Evolutionary conservation across 1,140 invertebrate species (phyloP).

Genomic region (Palaemon carinicauda): DNA sequence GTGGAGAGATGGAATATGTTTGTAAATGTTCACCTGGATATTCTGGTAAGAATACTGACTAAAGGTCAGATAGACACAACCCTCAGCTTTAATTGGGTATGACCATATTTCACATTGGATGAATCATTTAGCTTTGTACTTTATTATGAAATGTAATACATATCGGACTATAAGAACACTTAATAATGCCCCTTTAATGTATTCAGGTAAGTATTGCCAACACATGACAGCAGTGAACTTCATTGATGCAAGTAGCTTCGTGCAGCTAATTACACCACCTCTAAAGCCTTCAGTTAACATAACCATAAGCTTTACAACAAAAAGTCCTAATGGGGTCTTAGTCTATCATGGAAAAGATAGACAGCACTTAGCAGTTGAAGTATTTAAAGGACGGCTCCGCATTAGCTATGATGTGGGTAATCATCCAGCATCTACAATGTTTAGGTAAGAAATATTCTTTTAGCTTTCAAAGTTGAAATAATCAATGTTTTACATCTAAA

Average conservation of each 20-base stretch:
- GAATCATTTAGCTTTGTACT: too few species aligned
- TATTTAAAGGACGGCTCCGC: slow-evolving; percentile 92
- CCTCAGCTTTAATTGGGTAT: too few species aligned
- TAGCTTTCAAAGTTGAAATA: too few species aligned
- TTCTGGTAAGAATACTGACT: slow-evolving; percentile 72
- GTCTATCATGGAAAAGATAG: slow-evolving; percentile 77
- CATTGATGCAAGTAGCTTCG: slow-evolving; percentile 88
- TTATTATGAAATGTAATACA: not conserved
- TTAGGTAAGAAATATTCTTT: slow-evolving; percentile 67
- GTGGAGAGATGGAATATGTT: slow-evolving; percentile 82
- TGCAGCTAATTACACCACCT: slow-evolving; percentile 87
- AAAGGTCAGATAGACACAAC: not conserved
- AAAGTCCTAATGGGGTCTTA: slow-evolving; percentile 79
- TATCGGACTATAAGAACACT: not conserved
- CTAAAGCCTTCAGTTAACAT: slow-evolving; percentile 86
- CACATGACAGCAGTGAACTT: slow-evolving; percentile 94
- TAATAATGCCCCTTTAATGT: not conserved
- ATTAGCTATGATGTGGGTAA: slow-evolving; percentile 97
- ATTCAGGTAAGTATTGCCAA: slow-evolving; percentile 89
- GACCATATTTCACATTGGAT: too few species aligned
- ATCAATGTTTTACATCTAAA: too few species aligned
- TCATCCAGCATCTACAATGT: slow-evolving; percentile 97
- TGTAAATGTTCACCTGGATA: slow-evolving; percentile 97
- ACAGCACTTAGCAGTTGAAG: slow-evolving; percentile 91
- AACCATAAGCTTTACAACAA: slow-evolving; percentile 90